These are phyloP conservation scores for Drosophila micromelanica DNA, from an alignment of 1,140 invertebrate genomes.

Conservation along the genomic window DNA sequence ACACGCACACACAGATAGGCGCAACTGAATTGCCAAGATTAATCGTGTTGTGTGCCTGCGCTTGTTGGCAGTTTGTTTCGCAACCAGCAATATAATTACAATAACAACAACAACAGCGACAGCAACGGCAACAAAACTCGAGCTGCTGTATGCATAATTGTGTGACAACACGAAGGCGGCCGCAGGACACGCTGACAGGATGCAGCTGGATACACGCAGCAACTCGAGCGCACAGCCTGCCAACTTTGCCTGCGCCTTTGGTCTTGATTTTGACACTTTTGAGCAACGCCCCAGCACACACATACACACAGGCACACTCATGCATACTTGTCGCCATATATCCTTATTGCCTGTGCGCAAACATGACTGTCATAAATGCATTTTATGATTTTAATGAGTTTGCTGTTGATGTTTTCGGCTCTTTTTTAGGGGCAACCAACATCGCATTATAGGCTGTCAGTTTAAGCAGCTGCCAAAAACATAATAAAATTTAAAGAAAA, in stretches of 20 bases:
- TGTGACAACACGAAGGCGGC: slow-evolving; percentile 63
- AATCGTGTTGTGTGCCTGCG: slow-evolving; percentile 50
- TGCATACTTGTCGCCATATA: neutral
- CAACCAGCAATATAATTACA: slow-evolving; percentile 75
- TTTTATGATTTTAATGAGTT: slow-evolving; percentile 83
- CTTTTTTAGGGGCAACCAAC: neutral
- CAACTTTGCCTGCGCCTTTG: slow-evolving; percentile 70
- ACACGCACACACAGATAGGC: slow-evolving; percentile 13
- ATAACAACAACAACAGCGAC: slow-evolving; percentile 22
- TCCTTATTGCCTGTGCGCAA: slow-evolving; percentile 72
- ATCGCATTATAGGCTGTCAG: slow-evolving; percentile 35
- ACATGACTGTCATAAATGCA: slow-evolving; percentile 80
- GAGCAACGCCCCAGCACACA: slow-evolving; percentile 48
- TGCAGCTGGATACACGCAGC: slow-evolving; percentile 59
- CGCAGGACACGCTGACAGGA: slow-evolving; percentile 37
- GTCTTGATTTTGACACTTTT: slow-evolving; percentile 81
- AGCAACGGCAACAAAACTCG: slow-evolving; percentile 25
- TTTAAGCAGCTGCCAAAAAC: slow-evolving; percentile 34
- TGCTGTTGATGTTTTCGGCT: slow-evolving; percentile 70
- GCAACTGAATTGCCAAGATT: slow-evolving; percentile 71
- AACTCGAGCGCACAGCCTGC: slow-evolving; percentile 42
- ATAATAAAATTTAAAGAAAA: slow-evolving; percentile 36
- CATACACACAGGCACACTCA: neutral
- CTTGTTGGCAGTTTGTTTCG: slow-evolving; percentile 73
- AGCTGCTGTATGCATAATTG: slow-evolving; percentile 78